Percentiles rank a stretch among this genome's conserved stretches.
These are phyloP conservation scores for Hyppa rectilinea DNA, from an alignment of 2,888 invertebrate genomes.

Conservation along the genomic window DNA sequence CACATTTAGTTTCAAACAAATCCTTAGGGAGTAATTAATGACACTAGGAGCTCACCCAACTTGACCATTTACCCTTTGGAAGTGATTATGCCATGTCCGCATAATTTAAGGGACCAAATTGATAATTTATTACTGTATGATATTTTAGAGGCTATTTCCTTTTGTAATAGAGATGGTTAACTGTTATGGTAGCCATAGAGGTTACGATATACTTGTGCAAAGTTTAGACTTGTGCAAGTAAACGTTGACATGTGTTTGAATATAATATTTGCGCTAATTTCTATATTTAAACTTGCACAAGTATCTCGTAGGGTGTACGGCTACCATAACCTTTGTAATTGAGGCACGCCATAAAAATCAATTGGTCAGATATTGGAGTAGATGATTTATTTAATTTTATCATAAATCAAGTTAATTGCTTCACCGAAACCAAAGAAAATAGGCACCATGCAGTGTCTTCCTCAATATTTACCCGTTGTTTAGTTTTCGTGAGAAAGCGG, in stretches of 20 bases:
- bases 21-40: slow-evolving; percentile 45
- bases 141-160: slow-evolving; percentile 20
- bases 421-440: neutral
- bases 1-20: slow-evolving; percentile 28
- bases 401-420: neutral
- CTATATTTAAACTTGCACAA: too few species aligned
- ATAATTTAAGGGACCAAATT: slow-evolving; percentile 32
- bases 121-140: slow-evolving; percentile 31
- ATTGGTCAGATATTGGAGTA: neutral
- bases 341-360: neutral
- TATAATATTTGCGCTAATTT: too few species aligned
- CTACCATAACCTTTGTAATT: too few species aligned
- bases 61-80: slow-evolving; percentile 50
- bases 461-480: neutral
- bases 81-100: slow-evolving; percentile 27
- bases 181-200: too few species aligned
- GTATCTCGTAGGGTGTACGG: too few species aligned
- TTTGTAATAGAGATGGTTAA: neutral
- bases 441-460: neutral
- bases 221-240: too few species aligned
- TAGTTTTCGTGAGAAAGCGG: neutral
- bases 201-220: too few species aligned
- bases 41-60: slow-evolving; percentile 2
- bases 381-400: neutral
- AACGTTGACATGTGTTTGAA: too few species aligned